Percentiles rank a stretch among this genome's conserved stretches.
phyloP scores from a whole-genome alignment of 35 echinoderm and acorn worm species.

The Nesometra sesokonis region DNA sequence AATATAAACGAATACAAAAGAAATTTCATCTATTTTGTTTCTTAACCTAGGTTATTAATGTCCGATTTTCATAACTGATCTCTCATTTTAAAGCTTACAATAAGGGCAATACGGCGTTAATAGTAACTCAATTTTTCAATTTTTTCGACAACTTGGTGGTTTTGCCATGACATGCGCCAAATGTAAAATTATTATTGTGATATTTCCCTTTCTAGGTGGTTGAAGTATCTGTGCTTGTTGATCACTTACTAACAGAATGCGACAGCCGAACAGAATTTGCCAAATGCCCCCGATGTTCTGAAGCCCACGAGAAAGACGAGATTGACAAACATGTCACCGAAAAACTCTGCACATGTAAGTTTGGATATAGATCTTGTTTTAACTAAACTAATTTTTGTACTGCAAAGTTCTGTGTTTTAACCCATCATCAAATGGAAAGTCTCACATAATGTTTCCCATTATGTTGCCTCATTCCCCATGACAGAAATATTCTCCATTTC shows the following conservation, averaged over 20 bases:
- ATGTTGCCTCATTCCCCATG: too few species aligned
- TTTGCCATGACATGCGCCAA: background rate
- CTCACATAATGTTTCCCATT: background rate
- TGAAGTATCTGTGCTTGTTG: conserved; percentile 59
- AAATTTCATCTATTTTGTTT: too few species aligned
- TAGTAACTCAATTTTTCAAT: too few species aligned
- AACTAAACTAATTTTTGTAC: too few species aligned
- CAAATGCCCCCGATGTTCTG: conserved; percentile 75
- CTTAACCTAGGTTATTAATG: too few species aligned
- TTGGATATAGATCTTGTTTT: too few species aligned
- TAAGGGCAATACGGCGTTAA: too few species aligned
- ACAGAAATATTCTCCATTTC: too few species aligned
- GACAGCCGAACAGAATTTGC: conserved; percentile 63
- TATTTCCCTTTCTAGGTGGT: conserved; percentile 49
- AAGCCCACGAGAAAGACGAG: conserved; percentile 61
- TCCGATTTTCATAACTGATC: too few species aligned
- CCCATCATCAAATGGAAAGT: background rate
- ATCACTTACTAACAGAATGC: conserved; percentile 86
- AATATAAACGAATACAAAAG: too few species aligned
- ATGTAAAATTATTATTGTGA: background rate
- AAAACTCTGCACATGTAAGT: conserved; percentile 85
- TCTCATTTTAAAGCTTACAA: too few species aligned
- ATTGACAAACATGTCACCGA: conserved; percentile 66
- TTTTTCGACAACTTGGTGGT: too few species aligned
- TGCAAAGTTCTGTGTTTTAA: background rate